A percentile compares a stretch with the other conserved stretches of the same genome.
phyloP scores from a whole-genome alignment of 2,888 invertebrate genomes.

The Mesochorus sp. region DNA sequence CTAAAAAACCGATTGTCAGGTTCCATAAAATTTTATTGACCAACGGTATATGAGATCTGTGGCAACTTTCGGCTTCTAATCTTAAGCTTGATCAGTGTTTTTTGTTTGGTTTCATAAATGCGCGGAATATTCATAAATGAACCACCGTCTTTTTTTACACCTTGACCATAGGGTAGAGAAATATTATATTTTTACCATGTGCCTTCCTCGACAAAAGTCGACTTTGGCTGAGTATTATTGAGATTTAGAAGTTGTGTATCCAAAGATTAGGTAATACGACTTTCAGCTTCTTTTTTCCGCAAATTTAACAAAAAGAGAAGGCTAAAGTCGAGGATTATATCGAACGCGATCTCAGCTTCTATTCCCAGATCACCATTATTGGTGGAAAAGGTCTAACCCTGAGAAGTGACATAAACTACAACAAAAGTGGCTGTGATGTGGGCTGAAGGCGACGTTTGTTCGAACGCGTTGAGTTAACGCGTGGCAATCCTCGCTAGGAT shows the following conservation, averaged over 20 bases:
- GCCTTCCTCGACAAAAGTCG: constrained; percentile 1
- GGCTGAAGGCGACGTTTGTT: constrained; percentile 35
- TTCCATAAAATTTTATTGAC: not conserved
- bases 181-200: not conserved
- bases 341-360: constrained; percentile 43
- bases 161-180: not conserved
- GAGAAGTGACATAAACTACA: constrained; percentile 8
- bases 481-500: constrained; percentile 63
- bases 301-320: not conserved
- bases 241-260: not conserved
- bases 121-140: constrained; percentile 7
- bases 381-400: not conserved
- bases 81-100: not conserved
- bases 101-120: constrained; percentile 4
- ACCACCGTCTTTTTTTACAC: constrained; percentile 15
- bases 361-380: constrained; percentile 42
- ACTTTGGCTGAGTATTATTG: not conserved
- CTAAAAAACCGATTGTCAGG: constrained; percentile 8
- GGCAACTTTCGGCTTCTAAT: not conserved
- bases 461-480: constrained; percentile 45
- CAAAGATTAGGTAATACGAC: too few relatives aligned
- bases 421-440: not conserved
- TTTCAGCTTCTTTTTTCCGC: not conserved
- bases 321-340: constrained; percentile 15
- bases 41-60: not conserved